Evolutionary conservation across 2,113 vertebrate genomes (phyloP).

Genomic region (Cebus imitator): DNA sequence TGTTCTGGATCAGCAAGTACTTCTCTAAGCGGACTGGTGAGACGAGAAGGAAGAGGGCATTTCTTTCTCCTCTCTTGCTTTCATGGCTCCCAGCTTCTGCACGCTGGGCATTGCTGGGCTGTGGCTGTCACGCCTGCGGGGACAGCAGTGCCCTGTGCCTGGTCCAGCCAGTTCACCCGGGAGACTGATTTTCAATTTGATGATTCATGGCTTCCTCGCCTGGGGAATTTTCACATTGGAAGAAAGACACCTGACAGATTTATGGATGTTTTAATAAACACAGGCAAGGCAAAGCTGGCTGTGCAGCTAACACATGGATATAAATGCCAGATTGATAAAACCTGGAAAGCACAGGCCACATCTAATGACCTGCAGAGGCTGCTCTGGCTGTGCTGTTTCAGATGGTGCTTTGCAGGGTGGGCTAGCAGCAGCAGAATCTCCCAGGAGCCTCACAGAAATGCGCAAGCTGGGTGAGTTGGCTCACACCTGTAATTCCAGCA

Average conservation of each 20-base stretch:
- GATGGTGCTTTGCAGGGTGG: not conserved
- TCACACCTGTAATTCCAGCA: too few species aligned
- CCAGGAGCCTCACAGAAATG: not conserved
- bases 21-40: not conserved
- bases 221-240: not conserved
- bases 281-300: not conserved
- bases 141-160: not conserved
- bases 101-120: not conserved
- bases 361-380: not conserved
- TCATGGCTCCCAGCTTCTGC: not conserved
- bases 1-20: not conserved
- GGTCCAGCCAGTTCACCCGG: not conserved
- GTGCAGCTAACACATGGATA: not conserved
- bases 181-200: not conserved
- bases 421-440: not conserved
- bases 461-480: too few species aligned
- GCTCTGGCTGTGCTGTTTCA: too few species aligned
- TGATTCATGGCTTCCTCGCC: constrained; percentile 2
- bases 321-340: not conserved
- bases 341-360: not conserved
- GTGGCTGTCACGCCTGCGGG: not conserved
- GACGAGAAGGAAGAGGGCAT: not conserved
- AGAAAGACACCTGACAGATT: not conserved
- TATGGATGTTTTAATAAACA: not conserved
- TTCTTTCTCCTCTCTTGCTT: not conserved